A percentile compares a stretch with the other conserved stretches of the same genome.
These are phyloP conservation scores for Erythrolamprus reginae DNA, from an alignment of 2,113 vertebrate species.

Conservation along the genomic window DNA sequence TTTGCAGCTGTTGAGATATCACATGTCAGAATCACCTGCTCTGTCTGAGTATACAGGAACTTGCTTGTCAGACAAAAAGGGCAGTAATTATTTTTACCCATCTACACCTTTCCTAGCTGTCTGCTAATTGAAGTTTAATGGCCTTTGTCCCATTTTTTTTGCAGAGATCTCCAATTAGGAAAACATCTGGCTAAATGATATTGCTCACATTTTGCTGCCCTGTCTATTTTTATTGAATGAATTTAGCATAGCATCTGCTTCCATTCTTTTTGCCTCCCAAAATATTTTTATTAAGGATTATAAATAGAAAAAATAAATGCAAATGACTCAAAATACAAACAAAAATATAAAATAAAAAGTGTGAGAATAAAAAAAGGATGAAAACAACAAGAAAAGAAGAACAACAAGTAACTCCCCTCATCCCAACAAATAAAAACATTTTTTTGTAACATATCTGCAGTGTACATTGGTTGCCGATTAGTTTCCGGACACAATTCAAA, in stretches of 20 bases:
- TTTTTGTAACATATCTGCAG: not conserved
- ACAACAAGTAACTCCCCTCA: not conserved
- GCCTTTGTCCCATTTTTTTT: conserved; percentile 44
- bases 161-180: conserved; percentile 50
- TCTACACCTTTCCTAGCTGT: conserved; percentile 60
- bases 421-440: not conserved
- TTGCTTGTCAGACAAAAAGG: conserved; percentile 59
- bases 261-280: not conserved
- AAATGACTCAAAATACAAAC: not conserved
- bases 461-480: too few species aligned
- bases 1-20: conserved; percentile 80
- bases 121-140: conserved; percentile 66
- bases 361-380: not conserved
- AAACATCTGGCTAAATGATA: conserved; percentile 39
- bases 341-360: not conserved
- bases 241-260: not conserved
- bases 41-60: conserved; percentile 66
- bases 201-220: conserved; percentile 2
- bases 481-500: too few species aligned
- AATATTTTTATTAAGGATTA: not conserved
- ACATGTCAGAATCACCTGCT: conserved; percentile 80
- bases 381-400: not conserved
- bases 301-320: not conserved
- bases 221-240: not conserved
- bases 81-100: conserved; percentile 65